phyloP scores from a whole-genome alignment of 2,888 invertebrate species.

The Steinernema hermaphroditum region DNA sequence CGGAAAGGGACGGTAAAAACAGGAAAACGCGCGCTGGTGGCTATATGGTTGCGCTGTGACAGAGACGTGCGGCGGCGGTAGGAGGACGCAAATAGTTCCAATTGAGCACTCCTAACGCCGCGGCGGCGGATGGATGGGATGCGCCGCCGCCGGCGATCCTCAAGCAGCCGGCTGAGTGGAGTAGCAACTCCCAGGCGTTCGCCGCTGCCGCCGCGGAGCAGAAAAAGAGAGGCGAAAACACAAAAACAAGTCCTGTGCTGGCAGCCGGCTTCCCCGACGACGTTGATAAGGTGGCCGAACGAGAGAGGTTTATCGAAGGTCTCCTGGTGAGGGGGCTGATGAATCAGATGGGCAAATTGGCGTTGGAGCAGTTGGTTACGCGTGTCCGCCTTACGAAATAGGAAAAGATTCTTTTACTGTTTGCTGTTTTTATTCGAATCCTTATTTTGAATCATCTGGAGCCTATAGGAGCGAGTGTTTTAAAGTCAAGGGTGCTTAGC shows the following conservation, averaged over 20 bases:
- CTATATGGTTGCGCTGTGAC: too few species aligned
- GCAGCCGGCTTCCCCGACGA: background rate
- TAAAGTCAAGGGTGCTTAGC: background rate
- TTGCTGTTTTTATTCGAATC: too few species aligned
- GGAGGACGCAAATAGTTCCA: slow-evolving; percentile 2
- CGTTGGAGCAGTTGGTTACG: background rate
- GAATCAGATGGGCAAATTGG: background rate
- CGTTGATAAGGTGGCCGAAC: background rate
- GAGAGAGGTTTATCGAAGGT: background rate
- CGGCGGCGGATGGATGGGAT: background rate
- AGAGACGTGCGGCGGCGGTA: background rate
- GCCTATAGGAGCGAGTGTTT: background rate
- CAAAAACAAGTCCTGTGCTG: background rate
- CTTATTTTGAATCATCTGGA: too few species aligned
- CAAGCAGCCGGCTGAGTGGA: background rate
- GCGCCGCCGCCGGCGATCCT: background rate
- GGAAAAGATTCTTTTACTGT: too few species aligned
- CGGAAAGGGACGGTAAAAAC: background rate
- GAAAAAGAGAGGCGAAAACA: background rate
- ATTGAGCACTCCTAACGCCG: background rate
- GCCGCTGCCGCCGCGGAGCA: background rate
- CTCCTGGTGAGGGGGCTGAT: background rate
- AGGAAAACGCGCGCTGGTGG: background rate
- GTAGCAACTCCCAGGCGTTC: too few species aligned
- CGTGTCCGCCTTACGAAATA: too few species aligned